Evolutionary conservation across 2,888 invertebrate species (phyloP), one percentile per base, ranked within the genome.

Genomic region (Dasysyrphus albostriatus): DNA sequence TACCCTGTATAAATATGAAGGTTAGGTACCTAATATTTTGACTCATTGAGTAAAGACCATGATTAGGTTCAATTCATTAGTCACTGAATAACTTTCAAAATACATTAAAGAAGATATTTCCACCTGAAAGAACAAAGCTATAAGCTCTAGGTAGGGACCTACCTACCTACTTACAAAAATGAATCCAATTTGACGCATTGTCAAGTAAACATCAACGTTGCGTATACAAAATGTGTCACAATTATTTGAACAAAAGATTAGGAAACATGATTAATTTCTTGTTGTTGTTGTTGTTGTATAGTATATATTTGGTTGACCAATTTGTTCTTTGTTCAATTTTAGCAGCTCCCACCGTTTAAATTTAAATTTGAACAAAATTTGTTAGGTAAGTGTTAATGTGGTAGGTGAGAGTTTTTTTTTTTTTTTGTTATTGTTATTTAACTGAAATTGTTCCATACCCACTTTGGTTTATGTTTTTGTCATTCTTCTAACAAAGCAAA

Each of bases 261-360:
- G 12, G 59, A 59, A 39, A 59, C 24, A 61, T 61, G 59, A 59
- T 59, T 59, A 61, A 61, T 61, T 8, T 42, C 14, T 24, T 61
- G 24, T 39, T 58, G n/a, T 58, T 58, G 3, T 58, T 56, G n/a
- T 16, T 8, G 54, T 14, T n/a, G 24, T 16, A 37, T n/a, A n/a
- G n/a, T n/a, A 58, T 29, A 58, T 3, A 61, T 61, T 42, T 61
- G 8, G 12, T 37, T 39, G 39, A 19, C 24, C 61, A 61, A 19
- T 39, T 61, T 42, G 14, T 59, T 59, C 59, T 39, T 39, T 59
- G 59, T 59, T 59, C 12, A 19, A 7, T 14, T 42, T 16, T 4
- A 14, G 29, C 29, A 29, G 24, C 39, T 42, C 39, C 61, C 61
- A 61, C 58, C 16, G 58, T 58, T 58, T 37, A 24, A 61, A 24